Evolutionary conservation across 2,797 vertebrate species (phyloP), one percentile per base, ranked within the genome.

Genomic region (Diplodus sargus): DNA sequence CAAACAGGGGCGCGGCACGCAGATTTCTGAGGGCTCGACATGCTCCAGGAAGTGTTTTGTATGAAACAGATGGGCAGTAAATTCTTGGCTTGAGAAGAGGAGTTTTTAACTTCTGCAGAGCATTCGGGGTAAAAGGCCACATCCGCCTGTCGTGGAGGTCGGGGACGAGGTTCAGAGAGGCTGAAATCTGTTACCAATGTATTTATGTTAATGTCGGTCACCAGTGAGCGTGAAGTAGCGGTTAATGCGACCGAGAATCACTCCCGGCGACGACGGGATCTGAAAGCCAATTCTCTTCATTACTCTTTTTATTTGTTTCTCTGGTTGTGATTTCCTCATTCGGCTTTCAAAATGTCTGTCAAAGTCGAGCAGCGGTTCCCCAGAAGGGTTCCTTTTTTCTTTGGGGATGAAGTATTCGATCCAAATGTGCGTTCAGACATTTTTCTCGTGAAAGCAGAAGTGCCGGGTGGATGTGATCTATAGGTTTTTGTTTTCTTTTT

Each of bases 261-360:
- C 65, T 48, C 4, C 42, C 51, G 49, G 28, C 16, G 3, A 22
- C 2, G 25, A 28, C 4, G 8, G 1, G n/a, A 22, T 34, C 45
- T 47, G 17, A 23, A 48, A 48, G 61, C 62, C 42, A 18, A 14
- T 57, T 62, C 22, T 28, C 6, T 34, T 18, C 2, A 23, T 7
- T 23, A 0, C 14, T 18, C n/a, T 17, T 1, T 34, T 3, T 25
- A 52, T 51, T 13, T 48, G 20, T 48, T 9, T 25, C 45, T 48
- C 28, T 69, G 20, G 43, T 69, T 72, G 4, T 57, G 4, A 72
- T 61, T 52, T 79, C 43, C 20, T 51, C 15, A 16, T n/a, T 22
- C 1, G 11, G 45, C 62, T 78, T 59, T 76, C 4, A 60, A 20
- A 62, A 68, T 34, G 28, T n/a, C 14, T 18, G 18, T 60, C n/a